Evolutionary conservation across 2,888 invertebrate species (phyloP).

Genomic region (Chaetogeoica ovagalla): DNA sequence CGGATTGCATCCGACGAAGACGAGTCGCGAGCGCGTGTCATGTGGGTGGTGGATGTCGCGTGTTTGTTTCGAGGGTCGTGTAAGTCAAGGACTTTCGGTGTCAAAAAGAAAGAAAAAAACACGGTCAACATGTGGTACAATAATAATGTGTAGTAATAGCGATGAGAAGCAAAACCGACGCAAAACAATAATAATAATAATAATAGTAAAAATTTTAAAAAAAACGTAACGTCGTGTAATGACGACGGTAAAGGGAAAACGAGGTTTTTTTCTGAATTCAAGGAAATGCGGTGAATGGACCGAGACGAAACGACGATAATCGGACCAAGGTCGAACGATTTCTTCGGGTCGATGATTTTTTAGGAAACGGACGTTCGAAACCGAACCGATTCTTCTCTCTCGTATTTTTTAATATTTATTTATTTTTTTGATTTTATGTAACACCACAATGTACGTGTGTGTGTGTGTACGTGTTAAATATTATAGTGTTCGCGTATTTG

Average conservation of each 20-base stretch:
- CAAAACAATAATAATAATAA: too few species aligned
- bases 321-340: conserved; percentile 33
- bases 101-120: neutral
- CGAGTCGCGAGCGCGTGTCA: too few species aligned
- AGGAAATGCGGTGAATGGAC: conserved; percentile 37
- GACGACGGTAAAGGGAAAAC: conserved; percentile 23
- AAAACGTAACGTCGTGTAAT: neutral
- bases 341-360: conserved; percentile 26
- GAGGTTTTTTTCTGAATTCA: conserved; percentile 13
- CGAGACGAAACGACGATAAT: conserved; percentile 24
- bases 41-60: neutral
- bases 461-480: neutral
- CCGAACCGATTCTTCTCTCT: neutral
- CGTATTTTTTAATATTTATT: neutral
- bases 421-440: neutral
- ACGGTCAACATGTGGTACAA: neutral
- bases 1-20: too few species aligned
- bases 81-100: conserved; percentile 30
- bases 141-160: neutral
- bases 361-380: conserved; percentile 10
- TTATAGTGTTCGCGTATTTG: neutral
- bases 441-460: neutral
- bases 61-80: conserved; percentile 5
- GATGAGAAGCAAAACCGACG: neutral
- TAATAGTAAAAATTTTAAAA: too few species aligned